Evolutionary conservation across 1,140 invertebrate genomes (phyloP), one percentile per base, ranked within the genome.

Genomic region (Notospermus geniculatus): DNA sequence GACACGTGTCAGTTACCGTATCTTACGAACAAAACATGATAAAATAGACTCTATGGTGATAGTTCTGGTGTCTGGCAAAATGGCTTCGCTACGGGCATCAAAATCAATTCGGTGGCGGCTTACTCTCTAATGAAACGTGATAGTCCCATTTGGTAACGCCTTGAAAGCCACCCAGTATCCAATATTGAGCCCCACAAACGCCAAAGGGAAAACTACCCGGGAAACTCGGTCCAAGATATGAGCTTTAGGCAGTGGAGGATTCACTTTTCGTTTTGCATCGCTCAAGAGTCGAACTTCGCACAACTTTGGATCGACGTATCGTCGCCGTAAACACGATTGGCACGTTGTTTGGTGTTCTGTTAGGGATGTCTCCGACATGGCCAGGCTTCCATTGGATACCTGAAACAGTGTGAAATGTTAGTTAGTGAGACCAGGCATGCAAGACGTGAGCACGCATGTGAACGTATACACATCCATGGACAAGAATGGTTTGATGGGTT

Each of bases 141-240:
- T n/a, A 7, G 46, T 50, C n/a, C n/a, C 46, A 9, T 5, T 50
- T 66, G 62, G 78, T 92, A 93, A 41, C 88, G 83, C 62, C 91
- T 82, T 36, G 32, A 36, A 36, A 7, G 32, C 15, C 5, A 36
- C 32, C 92, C 92, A 96, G 78, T 95, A 96, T 72, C 89, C 87
- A 27, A 95, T 74, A 73, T 94, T 95, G 43, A 95, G 87, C 0
- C 92, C 78, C 0, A 87, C 85, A 74, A 95, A 95, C 0, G 91
- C 91, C 2, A 90, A 85, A 1, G 93, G 93, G 76, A 97, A 97
- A 22, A 93, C 79, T 54, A 95, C 82, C 29, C 93, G 84, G 0
- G 93, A 90, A 0, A 91, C 86, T 69, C 87, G 85, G 80, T 97
- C 93, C 60, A 96, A 78, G 50, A 55, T 57, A 29, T 66, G 67